Base-by-base conservation (phyloP, 2,797 vertebrate genomes). In the Phoebastria nigripes region DNA sequence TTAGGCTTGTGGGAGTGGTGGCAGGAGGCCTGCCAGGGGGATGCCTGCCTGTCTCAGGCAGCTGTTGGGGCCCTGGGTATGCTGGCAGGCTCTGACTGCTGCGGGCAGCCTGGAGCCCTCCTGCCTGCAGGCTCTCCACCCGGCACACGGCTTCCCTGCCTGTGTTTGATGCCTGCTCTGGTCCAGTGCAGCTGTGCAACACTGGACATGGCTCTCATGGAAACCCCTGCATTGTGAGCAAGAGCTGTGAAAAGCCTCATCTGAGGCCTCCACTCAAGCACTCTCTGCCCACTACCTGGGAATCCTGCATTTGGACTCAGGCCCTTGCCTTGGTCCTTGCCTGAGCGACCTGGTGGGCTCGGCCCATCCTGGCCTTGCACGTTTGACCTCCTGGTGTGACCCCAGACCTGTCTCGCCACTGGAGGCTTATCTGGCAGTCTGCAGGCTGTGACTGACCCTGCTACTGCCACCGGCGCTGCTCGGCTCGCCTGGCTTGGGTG, bases 131-230 rank as follows among this genome's bases (percentile, higher is more conserved):
- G 29, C 33, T 31, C 33, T 15, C n/a, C 12, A 1, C 1, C 20
- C 0, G 2, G 11, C 8, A 2, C 7, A 1, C 0, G 0, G 31
- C 37, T 56, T 12, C 80, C 42, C 47, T 26, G 61, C 54, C 15
- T 6, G 49, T 2, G 4, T 28, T 41, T 1, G 1, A 26, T 2
- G 3, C 5, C 29, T 39, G 89, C 46, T 18, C 69, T 9, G 12
- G 12, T 7, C 61, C 66, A 9, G 41, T 2, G 74, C 25, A 25
- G 42, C 52, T 18, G 12, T 2, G 61, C 12, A 2, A 12, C 15
- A 6, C 49, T 14, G 28, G 49, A 21, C 12, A 4, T 0, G 11
- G 59, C n/a, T 41, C n/a, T 4, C 22, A 18, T 24, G n/a, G 67
- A 55, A 29, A 33, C 4, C 11, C 19, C n/a, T 2, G 2, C 25